A percentile compares a stretch with the other conserved stretches of the same genome.
phyloP scores from a whole-genome alignment of 1,140 invertebrate species.

The Hyles euphorbiae region DNA sequence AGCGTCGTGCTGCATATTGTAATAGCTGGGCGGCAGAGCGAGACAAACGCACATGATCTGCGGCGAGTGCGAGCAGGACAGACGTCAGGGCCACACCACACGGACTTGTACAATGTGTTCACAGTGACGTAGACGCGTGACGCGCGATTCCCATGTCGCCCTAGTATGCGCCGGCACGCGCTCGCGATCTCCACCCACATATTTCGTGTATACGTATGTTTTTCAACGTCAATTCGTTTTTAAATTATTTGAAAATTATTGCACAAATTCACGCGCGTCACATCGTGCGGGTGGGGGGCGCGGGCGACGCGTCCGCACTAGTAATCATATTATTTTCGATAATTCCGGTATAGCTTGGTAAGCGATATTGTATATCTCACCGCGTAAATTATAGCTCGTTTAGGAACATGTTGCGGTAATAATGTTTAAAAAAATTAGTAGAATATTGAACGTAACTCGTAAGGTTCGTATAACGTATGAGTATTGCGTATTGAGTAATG shows the following conservation, averaged over 20 bases:
- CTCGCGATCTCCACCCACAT: too few species aligned
- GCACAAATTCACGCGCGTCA: constrained; percentile 42
- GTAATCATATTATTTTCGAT: constrained; percentile 26
- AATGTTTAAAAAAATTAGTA: constrained; percentile 9
- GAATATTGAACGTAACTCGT: constrained; percentile 6
- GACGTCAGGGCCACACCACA: constrained; percentile 25
- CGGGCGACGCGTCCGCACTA: constrained; percentile 28
- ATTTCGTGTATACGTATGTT: constrained; percentile 20
- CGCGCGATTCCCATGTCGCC: constrained; percentile 26
- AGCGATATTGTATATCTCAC: constrained; percentile 55
- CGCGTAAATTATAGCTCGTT: constrained; percentile 54
- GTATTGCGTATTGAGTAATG: too few species aligned
- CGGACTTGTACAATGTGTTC: constrained; percentile 58
- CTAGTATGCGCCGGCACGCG: constrained; percentile 1
- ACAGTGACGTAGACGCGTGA: constrained; percentile 41
- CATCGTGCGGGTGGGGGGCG: constrained; percentile 41
- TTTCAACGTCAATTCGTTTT: constrained; percentile 35
- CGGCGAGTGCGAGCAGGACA: constrained; percentile 27
- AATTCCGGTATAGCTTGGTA: constrained; percentile 37
- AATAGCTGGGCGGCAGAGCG: constrained; percentile 66
- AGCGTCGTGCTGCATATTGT: constrained; percentile 93
- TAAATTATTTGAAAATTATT: constrained; percentile 17
- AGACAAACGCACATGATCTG: constrained; percentile 19
- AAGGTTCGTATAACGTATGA: constrained; percentile 14
- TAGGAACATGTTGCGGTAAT: constrained; percentile 43